Base-by-base conservation (phyloP, 2,797 vertebrate genomes). In the Otus scops region DNA sequence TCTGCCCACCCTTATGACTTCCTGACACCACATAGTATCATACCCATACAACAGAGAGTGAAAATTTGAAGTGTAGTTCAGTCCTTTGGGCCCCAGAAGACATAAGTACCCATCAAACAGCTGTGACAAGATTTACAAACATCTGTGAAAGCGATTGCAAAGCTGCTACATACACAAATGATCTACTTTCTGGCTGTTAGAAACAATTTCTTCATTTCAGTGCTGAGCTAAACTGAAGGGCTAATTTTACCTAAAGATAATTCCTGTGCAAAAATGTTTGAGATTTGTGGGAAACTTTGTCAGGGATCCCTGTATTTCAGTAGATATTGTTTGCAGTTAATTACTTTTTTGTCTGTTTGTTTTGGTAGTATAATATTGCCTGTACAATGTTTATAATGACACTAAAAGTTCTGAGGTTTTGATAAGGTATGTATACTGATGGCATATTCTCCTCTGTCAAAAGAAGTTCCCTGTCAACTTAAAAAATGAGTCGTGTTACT, bases 21-120 rank as follows among this genome's bases (percentile, higher is more conserved):
- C 11, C 17, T 68, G 14, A 45, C 23, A 79, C 20, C 3, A 13
- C 2, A 1, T 3, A 9, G 8, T 61, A 45, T 78, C 38, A 28
- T 8, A 51, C 4, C 0, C 1, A 8, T 36, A 8, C 0, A 11
- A 41, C 13, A 74, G 27, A 63, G 7, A 81, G 18, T 0, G 8
- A 76, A 13, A 89, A 71, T 71, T 23, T 24, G 23, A 75, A 76
- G 26, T 30, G 11, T 12, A 59, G 1, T 51, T 93, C 18, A 41
- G 23, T 60, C 28, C 8, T 50, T 75, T 73, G 38, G 12, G 45
- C 15, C 17, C 23, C 41, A 75, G 61, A 68, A 81, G 32, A 38
- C 3, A 4, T 36, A 34, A 83, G 54, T 20, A 64, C 2, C 5
- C 26, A 32, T 36, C 41, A 85, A 79, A 78, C 17, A 86, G 22